These are phyloP conservation scores for Dolichoris vasculosae DNA, from an alignment of 1,140 invertebrate species.

Conservation along the genomic window DNA sequence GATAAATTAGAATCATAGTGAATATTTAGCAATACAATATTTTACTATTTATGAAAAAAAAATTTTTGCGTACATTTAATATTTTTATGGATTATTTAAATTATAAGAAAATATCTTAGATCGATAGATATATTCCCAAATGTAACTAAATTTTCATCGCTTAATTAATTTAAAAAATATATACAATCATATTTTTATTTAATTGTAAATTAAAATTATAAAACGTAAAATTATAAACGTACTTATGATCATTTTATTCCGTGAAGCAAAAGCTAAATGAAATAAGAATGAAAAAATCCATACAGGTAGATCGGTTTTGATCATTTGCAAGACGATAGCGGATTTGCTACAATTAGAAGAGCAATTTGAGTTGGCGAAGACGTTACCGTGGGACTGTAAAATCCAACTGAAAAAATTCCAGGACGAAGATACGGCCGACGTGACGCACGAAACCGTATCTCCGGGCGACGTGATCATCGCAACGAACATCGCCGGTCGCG, in stretches of 20 bases:
- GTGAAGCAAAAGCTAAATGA: background rate
- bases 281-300: background rate
- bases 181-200: no score
- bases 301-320: slow-evolving; percentile 54
- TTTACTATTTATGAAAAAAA: no score
- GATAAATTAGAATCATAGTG: no score
- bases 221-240: no score
- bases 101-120: no score
- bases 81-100: no score
- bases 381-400: slow-evolving; percentile 24
- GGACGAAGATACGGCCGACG: slow-evolving; percentile 40
- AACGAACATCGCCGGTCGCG: slow-evolving; percentile 70
- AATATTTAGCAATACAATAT: no score
- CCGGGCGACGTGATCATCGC: slow-evolving; percentile 63
- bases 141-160: no score
- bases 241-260: background rate
- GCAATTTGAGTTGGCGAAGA: slow-evolving; percentile 51
- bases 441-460: slow-evolving; percentile 38
- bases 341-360: slow-evolving; percentile 49
- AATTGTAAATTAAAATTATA: no score
- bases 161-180: no score
- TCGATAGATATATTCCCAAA: no score
- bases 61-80: no score
- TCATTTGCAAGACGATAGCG: slow-evolving; percentile 62
- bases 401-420: slow-evolving; percentile 50